These are phyloP conservation scores for Hemicordylus capensis DNA, from an alignment of 2,113 vertebrate genomes.

Conservation along the genomic window DNA sequence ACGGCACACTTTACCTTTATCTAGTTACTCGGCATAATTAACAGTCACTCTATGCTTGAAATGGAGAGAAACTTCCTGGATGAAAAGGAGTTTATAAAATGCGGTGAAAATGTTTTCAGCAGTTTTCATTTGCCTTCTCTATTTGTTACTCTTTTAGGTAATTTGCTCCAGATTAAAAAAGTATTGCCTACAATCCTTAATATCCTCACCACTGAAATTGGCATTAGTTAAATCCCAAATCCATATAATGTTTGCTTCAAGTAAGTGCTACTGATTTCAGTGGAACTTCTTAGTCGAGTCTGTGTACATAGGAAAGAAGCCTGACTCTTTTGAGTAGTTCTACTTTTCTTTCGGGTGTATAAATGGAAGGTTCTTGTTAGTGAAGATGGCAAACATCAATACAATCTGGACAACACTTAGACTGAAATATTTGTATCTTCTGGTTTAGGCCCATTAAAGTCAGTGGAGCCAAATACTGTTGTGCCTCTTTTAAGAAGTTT, in stretches of 20 bases:
- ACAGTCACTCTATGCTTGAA: constrained; percentile 12
- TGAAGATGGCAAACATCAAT: not conserved
- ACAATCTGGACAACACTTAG: not conserved
- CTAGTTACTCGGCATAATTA: not conserved
- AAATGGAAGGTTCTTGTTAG: not conserved
- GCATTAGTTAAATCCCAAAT: not conserved
- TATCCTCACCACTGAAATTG: not conserved
- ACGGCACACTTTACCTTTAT: not conserved
- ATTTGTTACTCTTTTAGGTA: not conserved
- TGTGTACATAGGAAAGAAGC: not conserved
- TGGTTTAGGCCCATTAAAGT: not conserved
- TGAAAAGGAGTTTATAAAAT: not conserved
- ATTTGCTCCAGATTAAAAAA: not conserved
- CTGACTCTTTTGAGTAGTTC: not conserved
- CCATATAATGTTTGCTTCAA: not conserved
- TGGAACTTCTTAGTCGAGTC: not conserved
- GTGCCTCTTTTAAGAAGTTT: not conserved
- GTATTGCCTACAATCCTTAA: not conserved
- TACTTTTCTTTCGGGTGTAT: not conserved
- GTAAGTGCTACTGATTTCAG: not conserved
- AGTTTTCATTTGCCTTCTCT: not conserved
- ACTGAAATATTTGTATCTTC: not conserved
- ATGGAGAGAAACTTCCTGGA: constrained; percentile 12
- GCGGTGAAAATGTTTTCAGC: fast-evolving
- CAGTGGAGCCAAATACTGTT: not conserved